Evolutionary conservation across 2,113 vertebrate species (phyloP).

Genomic region (Callorhinus ursinus): DNA sequence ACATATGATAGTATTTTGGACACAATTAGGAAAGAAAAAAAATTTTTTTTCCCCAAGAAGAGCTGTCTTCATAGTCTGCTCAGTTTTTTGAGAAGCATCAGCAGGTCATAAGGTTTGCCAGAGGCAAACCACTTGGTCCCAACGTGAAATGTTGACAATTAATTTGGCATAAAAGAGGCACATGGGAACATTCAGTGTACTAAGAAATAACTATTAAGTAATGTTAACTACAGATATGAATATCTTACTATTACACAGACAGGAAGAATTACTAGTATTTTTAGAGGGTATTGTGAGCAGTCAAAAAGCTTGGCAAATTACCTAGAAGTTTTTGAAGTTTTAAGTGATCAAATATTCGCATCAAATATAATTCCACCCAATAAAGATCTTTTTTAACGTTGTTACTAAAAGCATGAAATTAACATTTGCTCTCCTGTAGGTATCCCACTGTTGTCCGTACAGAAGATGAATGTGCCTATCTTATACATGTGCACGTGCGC

Average conservation of each 20-base stretch:
- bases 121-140: slow-evolving; percentile 81
- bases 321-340: slow-evolving; percentile 68
- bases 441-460: slow-evolving; percentile 72
- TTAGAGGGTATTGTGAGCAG: slow-evolving; percentile 69
- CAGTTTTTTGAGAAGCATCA: slow-evolving; percentile 78
- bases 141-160: slow-evolving; percentile 80
- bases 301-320: slow-evolving; percentile 67
- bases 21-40: slow-evolving; percentile 35
- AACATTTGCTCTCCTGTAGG: slow-evolving; percentile 76
- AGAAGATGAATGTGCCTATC: slow-evolving; percentile 77
- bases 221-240: slow-evolving; percentile 66
- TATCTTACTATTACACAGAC: slow-evolving; percentile 72
- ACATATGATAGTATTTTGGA: slow-evolving; percentile 41
- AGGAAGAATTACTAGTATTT: slow-evolving; percentile 62
- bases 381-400: slow-evolving; percentile 69
- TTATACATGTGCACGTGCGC: slow-evolving; percentile 80
- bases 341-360: slow-evolving; percentile 58
- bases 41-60: slow-evolving; percentile 20
- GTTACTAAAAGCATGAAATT: slow-evolving; percentile 76
- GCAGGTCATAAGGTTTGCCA: slow-evolving; percentile 72
- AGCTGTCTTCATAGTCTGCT: slow-evolving; percentile 66
- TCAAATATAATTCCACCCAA: slow-evolving; percentile 65
- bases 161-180: slow-evolving; percentile 82
- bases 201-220: slow-evolving; percentile 75
- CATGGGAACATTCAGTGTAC: slow-evolving; percentile 69